Evolutionary conservation across 2,888 invertebrate genomes (phyloP).

Genomic region (Sphaerophoria rueppellii): DNA sequence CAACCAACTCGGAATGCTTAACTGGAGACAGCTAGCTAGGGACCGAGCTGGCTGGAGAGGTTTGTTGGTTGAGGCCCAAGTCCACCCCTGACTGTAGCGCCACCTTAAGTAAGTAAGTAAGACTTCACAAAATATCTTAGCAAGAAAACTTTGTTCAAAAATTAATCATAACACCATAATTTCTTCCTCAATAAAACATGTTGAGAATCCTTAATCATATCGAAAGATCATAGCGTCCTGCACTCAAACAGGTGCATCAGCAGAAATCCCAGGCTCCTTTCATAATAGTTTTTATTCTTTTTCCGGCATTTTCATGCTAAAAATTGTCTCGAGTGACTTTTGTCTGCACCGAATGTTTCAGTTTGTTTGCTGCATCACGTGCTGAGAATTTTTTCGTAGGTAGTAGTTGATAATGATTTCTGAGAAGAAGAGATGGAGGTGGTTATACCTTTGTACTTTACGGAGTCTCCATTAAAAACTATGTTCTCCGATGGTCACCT

Average conservation of each 20-base stretch:
- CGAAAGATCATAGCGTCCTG: not conserved
- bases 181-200: too few relatives aligned
- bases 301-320: constrained; percentile 53
- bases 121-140: too few relatives aligned
- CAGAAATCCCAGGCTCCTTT: not conserved
- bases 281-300: not conserved
- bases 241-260: constrained; percentile 53
- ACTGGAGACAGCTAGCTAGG: too few relatives aligned
- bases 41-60: too few relatives aligned
- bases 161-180: too few relatives aligned
- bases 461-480: not conserved
- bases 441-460: constrained; percentile 13
- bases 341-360: constrained; percentile 7
- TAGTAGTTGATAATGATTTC: constrained; percentile 52
- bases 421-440: constrained; percentile 48
- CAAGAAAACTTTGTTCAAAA: too few relatives aligned
- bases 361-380: constrained; percentile 64
- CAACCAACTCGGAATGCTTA: too few relatives aligned
- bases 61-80: too few relatives aligned
- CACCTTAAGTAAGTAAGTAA: too few relatives aligned
- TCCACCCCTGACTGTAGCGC: too few relatives aligned
- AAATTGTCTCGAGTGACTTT: constrained; percentile 55
- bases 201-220: too few relatives aligned
- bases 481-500: constrained; percentile 45
- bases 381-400: constrained; percentile 43